Base-by-base conservation (phyloP, 2,797 vertebrate genomes). In the Gymnothorax javanicus region DNA sequence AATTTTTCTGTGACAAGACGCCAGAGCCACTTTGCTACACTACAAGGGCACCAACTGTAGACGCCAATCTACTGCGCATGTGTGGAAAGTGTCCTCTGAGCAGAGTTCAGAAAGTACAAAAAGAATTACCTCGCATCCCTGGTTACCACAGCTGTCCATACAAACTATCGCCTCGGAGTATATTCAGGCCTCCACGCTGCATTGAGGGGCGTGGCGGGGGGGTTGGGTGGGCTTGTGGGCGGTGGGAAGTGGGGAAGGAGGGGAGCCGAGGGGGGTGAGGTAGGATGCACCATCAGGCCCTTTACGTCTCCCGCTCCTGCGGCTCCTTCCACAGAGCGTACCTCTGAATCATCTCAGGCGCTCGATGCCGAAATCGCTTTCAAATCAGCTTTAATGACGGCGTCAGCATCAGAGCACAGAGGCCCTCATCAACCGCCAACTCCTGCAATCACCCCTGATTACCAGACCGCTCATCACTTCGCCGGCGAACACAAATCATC, bases 191-290 rank as follows among this genome's bases (percentile, higher is more conserved):
- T 88, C 73, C 77, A 87, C 7, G 0, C 7, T 59, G 58, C 13
- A 13, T 13, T 13, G 58, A 59, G 58, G 58, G 58, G 58, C 1
- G 58, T 8, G 58, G 58, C 8, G 7, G 58, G 58, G 5, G 7
- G 58, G 7, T 13, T 8, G 7, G 57, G 57, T 59, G 57, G 13
- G 57, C 13, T 59, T 7, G 57, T 93, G 95, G 87, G 90, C 95
- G 96, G 93, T 90, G 54, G 94, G 93, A 91, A 95, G 94, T 93
- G 94, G 92, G 89, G 91, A 91, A 92, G 93, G 89, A 88, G 89
- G 93, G 50, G 91, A 90, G 90, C 90, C 93, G 90, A 87, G 90
- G 93, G 75, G 83, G 73, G 84, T 90, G 88, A 92, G 92, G 92
- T 91, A 90, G 90, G 88, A 88, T 81, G 86, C 75, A 75, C 87